Conservation (phyloP, 1,140 invertebrate genomes). For the Nasonia vitripennis region DNA sequence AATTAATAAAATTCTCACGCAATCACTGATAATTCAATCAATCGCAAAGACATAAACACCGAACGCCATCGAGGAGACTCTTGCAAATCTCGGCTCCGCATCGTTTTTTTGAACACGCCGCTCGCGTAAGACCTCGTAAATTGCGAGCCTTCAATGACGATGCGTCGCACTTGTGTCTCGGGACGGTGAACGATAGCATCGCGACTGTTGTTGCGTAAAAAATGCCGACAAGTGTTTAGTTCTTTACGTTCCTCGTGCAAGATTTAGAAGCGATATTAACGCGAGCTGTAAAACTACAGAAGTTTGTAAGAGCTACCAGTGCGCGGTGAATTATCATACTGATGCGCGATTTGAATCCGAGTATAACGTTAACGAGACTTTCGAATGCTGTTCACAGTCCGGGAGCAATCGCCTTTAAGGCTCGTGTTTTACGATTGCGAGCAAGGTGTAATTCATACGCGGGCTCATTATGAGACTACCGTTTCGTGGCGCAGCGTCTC, state of each 20-base stretch:
- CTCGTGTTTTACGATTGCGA: neutral
- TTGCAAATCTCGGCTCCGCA: neutral
- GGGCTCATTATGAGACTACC: neutral
- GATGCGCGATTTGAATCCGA: slow-evolving; percentile 3
- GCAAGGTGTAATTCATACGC: neutral
- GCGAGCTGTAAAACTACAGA: slow-evolving; percentile 21
- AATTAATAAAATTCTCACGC: slow-evolving; percentile 20
- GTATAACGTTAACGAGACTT: slow-evolving; percentile 7
- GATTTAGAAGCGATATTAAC: slow-evolving; percentile 37
- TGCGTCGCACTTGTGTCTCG: neutral
- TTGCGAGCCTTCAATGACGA: neutral
- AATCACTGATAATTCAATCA: slow-evolving; percentile 43
- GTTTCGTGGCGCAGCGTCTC: neutral
- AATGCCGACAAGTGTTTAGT: neutral
- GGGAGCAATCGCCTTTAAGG: neutral
- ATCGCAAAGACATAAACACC: neutral
- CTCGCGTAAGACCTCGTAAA: slow-evolving; percentile 12
- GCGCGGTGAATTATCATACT: slow-evolving; percentile 11
- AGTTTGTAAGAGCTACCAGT: slow-evolving; percentile 15
- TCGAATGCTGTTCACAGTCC: neutral
- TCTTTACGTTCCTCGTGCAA: neutral
- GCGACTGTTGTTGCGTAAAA: neutral
- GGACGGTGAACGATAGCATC: neutral
- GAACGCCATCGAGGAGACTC: neutral
- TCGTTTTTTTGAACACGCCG: slow-evolving; percentile 14